These are phyloP conservation scores for Typhlichthys eigenmanni DNA, from an alignment of 2,797 vertebrate species.

Conservation along the genomic window DNA sequence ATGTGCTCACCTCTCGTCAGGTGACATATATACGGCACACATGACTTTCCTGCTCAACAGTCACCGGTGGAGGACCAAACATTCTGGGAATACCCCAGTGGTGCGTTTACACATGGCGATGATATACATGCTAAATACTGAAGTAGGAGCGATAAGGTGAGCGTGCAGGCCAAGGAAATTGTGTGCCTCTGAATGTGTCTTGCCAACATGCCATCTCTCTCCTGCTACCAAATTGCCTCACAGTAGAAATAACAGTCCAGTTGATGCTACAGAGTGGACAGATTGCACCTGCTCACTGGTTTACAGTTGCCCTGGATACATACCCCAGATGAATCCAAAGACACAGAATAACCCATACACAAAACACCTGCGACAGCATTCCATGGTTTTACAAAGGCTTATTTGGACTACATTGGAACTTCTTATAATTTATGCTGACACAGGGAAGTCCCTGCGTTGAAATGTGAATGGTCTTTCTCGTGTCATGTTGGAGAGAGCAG, in stretches of 20 bases:
- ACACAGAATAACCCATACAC: conserved; percentile 18
- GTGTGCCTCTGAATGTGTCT: conserved; percentile 3
- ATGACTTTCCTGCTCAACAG: conserved; percentile 5
- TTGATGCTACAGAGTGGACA: conserved; percentile 46
- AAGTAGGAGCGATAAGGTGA: too few relatives aligned
- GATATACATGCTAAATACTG: not conserved
- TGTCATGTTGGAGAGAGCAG: conserved; percentile 37
- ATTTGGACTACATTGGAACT: not conserved
- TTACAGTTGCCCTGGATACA: conserved; percentile 63
- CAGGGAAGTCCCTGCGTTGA: not conserved
- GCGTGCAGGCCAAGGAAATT: too few relatives aligned
- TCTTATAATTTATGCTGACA: not conserved
- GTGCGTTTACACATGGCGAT: not conserved
- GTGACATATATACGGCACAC: conserved; percentile 29
- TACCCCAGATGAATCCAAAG: conserved; percentile 53
- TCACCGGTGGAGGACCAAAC: conserved; percentile 3
- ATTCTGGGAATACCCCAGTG: not conserved
- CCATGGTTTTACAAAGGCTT: conserved; percentile 53
- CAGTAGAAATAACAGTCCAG: conserved; percentile 27
- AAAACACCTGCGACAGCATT: conserved; percentile 31
- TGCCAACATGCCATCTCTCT: conserved; percentile 10
- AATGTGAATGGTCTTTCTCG: conserved; percentile 60
- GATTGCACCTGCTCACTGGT: conserved; percentile 48
- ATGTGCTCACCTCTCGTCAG: conserved; percentile 45
- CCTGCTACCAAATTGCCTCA: conserved; percentile 36